These are phyloP conservation scores for Caenorhabditis tropicalis DNA, from an alignment of 1,140 invertebrate species.

Conservation along the genomic window DNA sequence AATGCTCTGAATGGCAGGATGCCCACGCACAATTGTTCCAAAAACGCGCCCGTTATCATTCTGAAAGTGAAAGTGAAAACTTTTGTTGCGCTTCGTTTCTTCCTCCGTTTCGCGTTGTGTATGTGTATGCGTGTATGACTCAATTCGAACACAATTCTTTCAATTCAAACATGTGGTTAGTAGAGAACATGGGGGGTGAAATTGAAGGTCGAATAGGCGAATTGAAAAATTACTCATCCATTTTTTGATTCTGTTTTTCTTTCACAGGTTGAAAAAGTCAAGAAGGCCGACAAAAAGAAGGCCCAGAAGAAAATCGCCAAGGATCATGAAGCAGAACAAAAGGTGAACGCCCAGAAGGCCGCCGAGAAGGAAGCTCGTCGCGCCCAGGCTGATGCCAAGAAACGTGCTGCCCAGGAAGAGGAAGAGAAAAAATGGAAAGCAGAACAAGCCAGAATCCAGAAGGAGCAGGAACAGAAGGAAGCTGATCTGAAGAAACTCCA, in stretches of 20 bases:
- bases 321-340: constrained; percentile 50
- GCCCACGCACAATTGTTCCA: constrained; percentile 11
- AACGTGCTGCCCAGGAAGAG: constrained; percentile 15
- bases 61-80: constrained; percentile 36
- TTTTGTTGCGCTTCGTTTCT: constrained; percentile 8
- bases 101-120: not conserved
- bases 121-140: constrained; percentile 18
- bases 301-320: constrained; percentile 18
- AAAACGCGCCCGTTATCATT: constrained; percentile 15
- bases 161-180: constrained; percentile 17
- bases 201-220: constrained; percentile 4
- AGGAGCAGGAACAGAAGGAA: constrained; percentile 35
- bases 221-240: not conserved
- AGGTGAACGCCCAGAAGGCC: constrained; percentile 8
- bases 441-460: constrained; percentile 9
- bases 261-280: constrained; percentile 38
- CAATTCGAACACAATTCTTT: constrained; percentile 31
- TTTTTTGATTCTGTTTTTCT: too few species aligned
- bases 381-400: constrained; percentile 15
- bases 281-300: constrained; percentile 28
- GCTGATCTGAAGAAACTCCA: constrained; percentile 2
- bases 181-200: not conserved
- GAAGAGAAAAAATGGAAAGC: constrained; percentile 29
- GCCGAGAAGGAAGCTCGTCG: constrained; percentile 31
- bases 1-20: not conserved